Base-by-base conservation (phyloP, 92 coral and sea anemone genomes). In the Siderastrea siderea region DNA sequence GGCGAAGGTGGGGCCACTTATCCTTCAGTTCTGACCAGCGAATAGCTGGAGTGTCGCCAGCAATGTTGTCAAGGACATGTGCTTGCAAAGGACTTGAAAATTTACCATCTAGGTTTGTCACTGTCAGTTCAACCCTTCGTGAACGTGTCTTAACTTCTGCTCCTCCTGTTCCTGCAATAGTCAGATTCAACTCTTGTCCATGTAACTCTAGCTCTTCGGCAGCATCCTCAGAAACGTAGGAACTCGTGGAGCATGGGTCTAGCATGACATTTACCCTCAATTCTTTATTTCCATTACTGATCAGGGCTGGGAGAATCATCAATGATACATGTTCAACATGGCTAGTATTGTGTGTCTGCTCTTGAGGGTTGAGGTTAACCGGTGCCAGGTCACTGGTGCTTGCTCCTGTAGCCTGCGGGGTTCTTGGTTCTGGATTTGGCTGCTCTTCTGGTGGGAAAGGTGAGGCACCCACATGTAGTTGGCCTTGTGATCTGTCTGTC, bases 11-110 rank as follows among this genome's bases (percentile, higher is more conserved):
- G 11, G 89, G 82, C 94, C 89, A 87, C 16, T 87, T 87, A 3
- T 51, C 63, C 47, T 87, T 91, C 80, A 91, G 86, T 48, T 81
- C 91, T 7, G 89, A 87, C 86, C 94, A 91, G 76, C 77, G 51
- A 15, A 91, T 53, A 50, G 91, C 94, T 62, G 89, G 92, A 5
- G 94, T 91, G 51, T 84, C 80, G 48, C 94, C 79, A 8, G 89
- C 68, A 51, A 83, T 91, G 72, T 88, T 74, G 48, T 88, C 88
- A 47, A 91, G 77, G 15, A 78, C 91, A 46, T 70, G 65, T 1
- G 88, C 81, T 77, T 77, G 74, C 60, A 89, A 54, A 6, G 74
- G 71, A 3, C 80, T 71, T 68, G 84, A 82, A 3, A 88, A 88
- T 1, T 0, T 75, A 14, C 71, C 88, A 44, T 80, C 62, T 16